phyloP scores from a whole-genome alignment of 2,888 invertebrate species.

The Anorthoa munda region DNA sequence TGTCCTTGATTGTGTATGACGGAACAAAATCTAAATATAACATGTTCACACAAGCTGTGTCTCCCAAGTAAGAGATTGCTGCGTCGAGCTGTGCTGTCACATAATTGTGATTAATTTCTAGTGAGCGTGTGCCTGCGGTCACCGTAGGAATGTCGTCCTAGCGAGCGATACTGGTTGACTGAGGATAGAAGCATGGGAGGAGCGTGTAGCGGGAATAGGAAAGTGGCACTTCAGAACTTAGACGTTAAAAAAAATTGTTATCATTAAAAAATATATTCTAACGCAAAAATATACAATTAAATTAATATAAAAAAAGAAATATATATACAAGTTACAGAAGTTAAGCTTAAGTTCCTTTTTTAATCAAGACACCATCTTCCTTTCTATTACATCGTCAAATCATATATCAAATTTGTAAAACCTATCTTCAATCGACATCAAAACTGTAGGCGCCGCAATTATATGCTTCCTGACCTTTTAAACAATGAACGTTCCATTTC shows the following conservation, averaged over 20 bases:
- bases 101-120: conserved; percentile 90
- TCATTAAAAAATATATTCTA: too few species aligned
- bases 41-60: conserved; percentile 71
- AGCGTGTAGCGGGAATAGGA: conserved; percentile 65
- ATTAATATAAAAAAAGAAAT: too few species aligned
- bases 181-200: conserved; percentile 57
- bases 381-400: not conserved
- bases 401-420: not conserved
- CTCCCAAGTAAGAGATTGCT: conserved; percentile 72
- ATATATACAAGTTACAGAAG: too few species aligned
- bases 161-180: conserved; percentile 72
- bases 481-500: conserved; percentile 10
- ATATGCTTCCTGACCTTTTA: conserved; percentile 13
- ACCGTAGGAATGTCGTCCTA: conserved; percentile 85
- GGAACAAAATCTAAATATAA: conserved; percentile 64
- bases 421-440: not conserved
- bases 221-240: not conserved
- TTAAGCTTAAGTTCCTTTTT: not conserved
- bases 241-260: too few species aligned
- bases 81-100: conserved; percentile 81
- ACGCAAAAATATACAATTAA: too few species aligned
- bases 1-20: conserved; percentile 65
- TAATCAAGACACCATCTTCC: not conserved
- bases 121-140: conserved; percentile 88
- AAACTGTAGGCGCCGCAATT: not conserved